Percentiles rank a stretch among this genome's conserved stretches.
Conservation (phyloP, 2,113 vertebrate genomes). For the Sula dactylatra region DNA sequence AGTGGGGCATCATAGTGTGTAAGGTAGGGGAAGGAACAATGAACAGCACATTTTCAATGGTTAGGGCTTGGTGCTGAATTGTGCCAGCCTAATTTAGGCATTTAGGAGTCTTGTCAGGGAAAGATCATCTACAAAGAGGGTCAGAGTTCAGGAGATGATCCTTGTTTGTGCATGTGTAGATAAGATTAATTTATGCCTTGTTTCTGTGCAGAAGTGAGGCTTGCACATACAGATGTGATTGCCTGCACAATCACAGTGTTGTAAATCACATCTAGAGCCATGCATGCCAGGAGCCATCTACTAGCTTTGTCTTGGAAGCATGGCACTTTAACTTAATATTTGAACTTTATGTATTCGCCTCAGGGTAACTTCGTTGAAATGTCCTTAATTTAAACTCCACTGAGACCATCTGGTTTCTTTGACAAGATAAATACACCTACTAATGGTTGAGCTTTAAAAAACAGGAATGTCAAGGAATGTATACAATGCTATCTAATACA, state of each 20-base stretch:
- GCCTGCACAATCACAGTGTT: not conserved
- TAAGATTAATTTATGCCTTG: not conserved
- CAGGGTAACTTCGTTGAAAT: not conserved
- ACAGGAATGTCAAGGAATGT: not conserved
- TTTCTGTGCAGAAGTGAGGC: not conserved
- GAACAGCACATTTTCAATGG: not conserved
- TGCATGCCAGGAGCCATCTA: not conserved
- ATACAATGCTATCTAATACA: not conserved
- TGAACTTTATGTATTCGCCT: not conserved
- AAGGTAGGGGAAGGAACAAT: not conserved
- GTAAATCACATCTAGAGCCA: not conserved
- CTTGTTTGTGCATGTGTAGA: not conserved
- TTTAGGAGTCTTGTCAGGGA: not conserved
- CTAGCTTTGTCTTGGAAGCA: not conserved
- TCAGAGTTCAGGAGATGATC: not conserved
- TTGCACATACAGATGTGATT: not conserved
- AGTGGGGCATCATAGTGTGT: not conserved
- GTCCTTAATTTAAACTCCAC: slow-evolving; percentile 17
- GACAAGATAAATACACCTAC: slow-evolving; percentile 35
- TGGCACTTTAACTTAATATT: not conserved
- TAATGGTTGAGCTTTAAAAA: slow-evolving; percentile 28
- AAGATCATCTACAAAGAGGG: not conserved
- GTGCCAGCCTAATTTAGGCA: not conserved
- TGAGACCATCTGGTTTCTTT: slow-evolving; percentile 45
- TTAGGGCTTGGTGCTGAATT: not conserved